A percentile compares a stretch with the other conserved stretches of the same genome.
phyloP scores from a whole-genome alignment of 2,113 vertebrate species.

The Mungos mungo region DNA sequence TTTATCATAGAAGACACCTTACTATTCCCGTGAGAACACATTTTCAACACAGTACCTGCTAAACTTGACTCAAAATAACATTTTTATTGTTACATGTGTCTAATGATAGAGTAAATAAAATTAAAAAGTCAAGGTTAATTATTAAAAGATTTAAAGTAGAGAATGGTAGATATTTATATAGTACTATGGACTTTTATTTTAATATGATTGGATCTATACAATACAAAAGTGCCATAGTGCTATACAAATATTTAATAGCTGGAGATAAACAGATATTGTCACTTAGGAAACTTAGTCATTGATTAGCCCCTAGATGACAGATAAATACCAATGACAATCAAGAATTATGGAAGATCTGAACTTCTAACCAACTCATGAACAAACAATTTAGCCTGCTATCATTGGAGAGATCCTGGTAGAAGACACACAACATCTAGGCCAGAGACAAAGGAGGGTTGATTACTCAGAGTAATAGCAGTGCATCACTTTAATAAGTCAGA shows the following conservation, averaged over 20 bases:
- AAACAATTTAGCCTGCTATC: background rate
- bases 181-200: background rate
- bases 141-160: background rate
- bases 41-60: background rate
- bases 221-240: background rate
- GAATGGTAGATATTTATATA: background rate
- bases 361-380: background rate
- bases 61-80: background rate
- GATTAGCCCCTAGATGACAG: background rate
- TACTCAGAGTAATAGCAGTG: background rate
- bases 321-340: background rate
- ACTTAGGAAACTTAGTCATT: background rate
- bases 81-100: background rate
- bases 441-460: background rate
- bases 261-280: background rate
- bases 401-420: background rate
- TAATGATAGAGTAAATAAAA: background rate
- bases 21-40: background rate
- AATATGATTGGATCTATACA: background rate
- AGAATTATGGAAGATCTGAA: background rate
- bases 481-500: background rate
- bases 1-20: background rate
- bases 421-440: background rate
- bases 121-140: background rate
- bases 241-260: background rate